These are phyloP conservation scores for Argentina silus DNA, from an alignment of 2,797 vertebrate species.

Conservation along the genomic window DNA sequence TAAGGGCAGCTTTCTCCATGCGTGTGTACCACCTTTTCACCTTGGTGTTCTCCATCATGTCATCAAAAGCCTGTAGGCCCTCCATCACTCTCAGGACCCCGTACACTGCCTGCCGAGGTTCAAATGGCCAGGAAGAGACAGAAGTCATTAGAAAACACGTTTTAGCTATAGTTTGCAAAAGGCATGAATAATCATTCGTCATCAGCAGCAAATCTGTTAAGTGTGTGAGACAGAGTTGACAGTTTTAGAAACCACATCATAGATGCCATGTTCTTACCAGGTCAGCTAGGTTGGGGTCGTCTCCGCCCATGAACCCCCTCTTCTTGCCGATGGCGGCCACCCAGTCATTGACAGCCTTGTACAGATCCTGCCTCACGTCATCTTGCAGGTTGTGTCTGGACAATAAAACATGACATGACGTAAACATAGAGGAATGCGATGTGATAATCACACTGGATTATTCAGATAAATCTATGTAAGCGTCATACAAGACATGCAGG, in stretches of 20 bases:
- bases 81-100: constrained; percentile 96
- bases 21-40: constrained; percentile 89
- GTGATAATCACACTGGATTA: too few relatives aligned
- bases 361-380: constrained; percentile 91
- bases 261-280: constrained; percentile 79
- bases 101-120: constrained; percentile 85
- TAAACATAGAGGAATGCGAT: background rate
- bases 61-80: constrained; percentile 90
- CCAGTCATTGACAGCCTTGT: constrained; percentile 91
- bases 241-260: background rate
- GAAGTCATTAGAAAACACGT: background rate
- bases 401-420: background rate
- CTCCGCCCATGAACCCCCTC: constrained; percentile 92
- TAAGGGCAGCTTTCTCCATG: constrained; percentile 80
- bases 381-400: constrained; percentile 88
- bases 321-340: constrained; percentile 89
- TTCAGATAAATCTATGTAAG: background rate
- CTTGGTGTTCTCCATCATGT: constrained; percentile 92
- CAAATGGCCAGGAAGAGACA: background rate
- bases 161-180: background rate
- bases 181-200: background rate
- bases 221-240: background rate
- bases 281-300: constrained; percentile 91
- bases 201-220: background rate
- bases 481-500: too few relatives aligned